phyloP scores from a whole-genome alignment of 2,113 vertebrate species.

The Cyprinodon tularosa region DNA sequence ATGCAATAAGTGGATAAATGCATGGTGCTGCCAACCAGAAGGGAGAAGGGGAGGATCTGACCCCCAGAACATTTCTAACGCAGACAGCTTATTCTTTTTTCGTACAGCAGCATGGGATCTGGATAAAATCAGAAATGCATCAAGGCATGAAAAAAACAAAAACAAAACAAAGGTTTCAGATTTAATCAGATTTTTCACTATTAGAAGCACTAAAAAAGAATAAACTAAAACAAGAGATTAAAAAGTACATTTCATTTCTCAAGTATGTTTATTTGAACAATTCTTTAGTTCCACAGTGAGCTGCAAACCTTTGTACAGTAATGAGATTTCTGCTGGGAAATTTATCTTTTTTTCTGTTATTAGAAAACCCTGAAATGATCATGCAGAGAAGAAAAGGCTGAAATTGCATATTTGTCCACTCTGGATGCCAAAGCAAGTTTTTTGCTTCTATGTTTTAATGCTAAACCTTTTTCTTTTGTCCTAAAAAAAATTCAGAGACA shows the following conservation, averaged over 20 bases:
- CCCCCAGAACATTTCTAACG: no score
- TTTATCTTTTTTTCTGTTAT: not conserved
- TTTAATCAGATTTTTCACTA: not conserved
- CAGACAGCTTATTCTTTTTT: not conserved
- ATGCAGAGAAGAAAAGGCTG: not conserved
- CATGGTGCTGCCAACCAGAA: no score
- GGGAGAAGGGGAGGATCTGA: no score
- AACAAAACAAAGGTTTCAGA: not conserved
- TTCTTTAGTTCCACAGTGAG: not conserved
- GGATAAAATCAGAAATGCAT: not conserved
- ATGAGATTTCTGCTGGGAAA: not conserved
- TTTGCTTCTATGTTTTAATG: not conserved
- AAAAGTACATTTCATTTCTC: not conserved
- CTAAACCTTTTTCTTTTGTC: no score
- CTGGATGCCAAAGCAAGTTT: not conserved
- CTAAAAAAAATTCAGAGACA: no score
- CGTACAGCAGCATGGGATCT: not conserved
- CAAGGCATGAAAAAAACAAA: not conserved
- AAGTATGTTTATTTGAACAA: not conserved
- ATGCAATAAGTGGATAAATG: not conserved
- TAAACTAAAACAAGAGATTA: not conserved
- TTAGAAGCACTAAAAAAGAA: not conserved
- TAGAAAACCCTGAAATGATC: not conserved
- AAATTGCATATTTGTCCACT: not conserved
- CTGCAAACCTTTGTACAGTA: not conserved